Evolutionary conservation across 2,797 vertebrate species (phyloP), one percentile per base, ranked within the genome.

Genomic region (Centropyge bicolor): DNA sequence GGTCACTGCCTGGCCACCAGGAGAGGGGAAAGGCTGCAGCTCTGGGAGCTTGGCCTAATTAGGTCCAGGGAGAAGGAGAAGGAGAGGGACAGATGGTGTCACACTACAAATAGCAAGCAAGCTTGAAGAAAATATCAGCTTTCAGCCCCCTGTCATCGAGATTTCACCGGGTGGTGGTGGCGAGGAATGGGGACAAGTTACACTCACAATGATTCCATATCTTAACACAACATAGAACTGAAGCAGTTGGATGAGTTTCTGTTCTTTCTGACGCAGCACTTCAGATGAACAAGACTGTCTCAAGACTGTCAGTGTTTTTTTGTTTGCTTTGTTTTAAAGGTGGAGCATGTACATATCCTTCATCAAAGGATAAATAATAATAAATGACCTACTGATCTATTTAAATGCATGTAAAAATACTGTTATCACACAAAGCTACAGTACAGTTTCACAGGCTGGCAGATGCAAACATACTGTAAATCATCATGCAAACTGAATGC

Each of bases 41-140:
- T 99, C 98, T 0, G 98, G 98, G 89, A 99, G 98, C 90, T 99
- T 99, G 84, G 98, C 98, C 98, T 99, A 90, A 93, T 93, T 91
- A 90, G 81, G 86, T 84, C 82, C 87, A 85, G 49, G 74, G 81
- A 92, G 80, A 88, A 88, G 80, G 82, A 91, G 79, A 88, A 86
- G 80, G 65, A 90, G 76, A 81, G 76, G 78, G 74, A 90, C 91
- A 94, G 91, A 91, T 88, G 87, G 86, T 87, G 88, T 94, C 93
- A 95, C 83, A 91, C 88, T 92, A 90, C 89, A 94, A 94, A 94
- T 91, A 94, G 91, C 85, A 86, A 59, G 68, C 80, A 78, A 56
- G 80, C 86, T 82, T 74, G 52, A 73, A 87, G 74, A 88, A 89
- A 93, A 90, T 86, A 92, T 93, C 88, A 86, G 76, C 88, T 94